A percentile compares a stretch with the other conserved stretches of the same genome.
These are phyloP conservation scores for Columbina picui DNA, from an alignment of 2,113 vertebrate genomes.

Conservation along the genomic window DNA sequence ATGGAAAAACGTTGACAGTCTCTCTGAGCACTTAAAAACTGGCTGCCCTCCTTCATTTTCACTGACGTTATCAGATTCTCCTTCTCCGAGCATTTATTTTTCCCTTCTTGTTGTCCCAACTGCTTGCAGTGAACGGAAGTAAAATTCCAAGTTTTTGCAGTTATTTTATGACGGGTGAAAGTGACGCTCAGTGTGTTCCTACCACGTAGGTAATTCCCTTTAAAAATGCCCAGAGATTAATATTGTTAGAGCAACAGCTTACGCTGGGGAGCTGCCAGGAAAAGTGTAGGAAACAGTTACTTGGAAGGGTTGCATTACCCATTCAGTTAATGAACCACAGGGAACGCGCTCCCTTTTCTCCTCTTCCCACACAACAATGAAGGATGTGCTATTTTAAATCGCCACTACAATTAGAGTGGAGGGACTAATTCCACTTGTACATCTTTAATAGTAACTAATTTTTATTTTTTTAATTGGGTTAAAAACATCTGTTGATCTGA, in stretches of 20 bases:
- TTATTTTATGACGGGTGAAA: background rate
- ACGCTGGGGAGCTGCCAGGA: background rate
- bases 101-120: background rate
- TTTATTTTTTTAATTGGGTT: background rate
- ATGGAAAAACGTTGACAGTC: background rate
- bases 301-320: constrained; percentile 13
- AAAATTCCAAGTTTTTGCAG: background rate
- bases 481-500: background rate
- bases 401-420: background rate
- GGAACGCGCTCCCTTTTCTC: background rate
- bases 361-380: background rate
- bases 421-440: background rate
- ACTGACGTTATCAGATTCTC: background rate
- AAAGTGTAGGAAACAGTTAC: background rate
- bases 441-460: background rate
- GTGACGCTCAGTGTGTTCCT: background rate
- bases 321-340: constrained; percentile 17
- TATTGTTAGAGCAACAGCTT: background rate
- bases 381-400: constrained; percentile 27
- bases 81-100: background rate
- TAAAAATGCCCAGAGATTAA: background rate
- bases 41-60: background rate
- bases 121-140: background rate
- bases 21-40: background rate
- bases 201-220: background rate